These are phyloP conservation scores for Drosophila merina DNA, from an alignment of 2,888 invertebrate species.

Conservation along the genomic window DNA sequence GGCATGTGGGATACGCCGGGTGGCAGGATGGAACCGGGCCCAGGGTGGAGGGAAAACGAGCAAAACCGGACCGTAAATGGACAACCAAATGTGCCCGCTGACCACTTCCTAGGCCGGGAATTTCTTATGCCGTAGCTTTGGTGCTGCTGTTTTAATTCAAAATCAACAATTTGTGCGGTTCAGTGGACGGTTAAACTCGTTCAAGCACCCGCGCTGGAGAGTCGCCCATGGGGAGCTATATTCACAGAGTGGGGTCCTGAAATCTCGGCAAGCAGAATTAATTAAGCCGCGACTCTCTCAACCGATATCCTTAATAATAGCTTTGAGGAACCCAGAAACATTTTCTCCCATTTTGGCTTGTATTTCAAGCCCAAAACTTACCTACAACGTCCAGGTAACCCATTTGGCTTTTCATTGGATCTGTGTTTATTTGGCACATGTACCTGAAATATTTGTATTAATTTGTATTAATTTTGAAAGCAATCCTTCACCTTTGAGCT, in stretches of 20 bases:
- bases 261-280: conserved; percentile 34
- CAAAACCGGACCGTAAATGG: conserved; percentile 68
- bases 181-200: conserved; percentile 80
- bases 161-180: conserved; percentile 81
- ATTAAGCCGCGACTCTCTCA: conserved; percentile 50
- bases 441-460: conserved; percentile 80
- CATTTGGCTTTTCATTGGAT: conserved; percentile 87
- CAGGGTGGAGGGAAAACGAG: neutral
- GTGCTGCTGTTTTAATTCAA: conserved; percentile 75
- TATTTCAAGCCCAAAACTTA: conserved; percentile 83
- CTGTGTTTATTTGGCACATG: conserved; percentile 85
- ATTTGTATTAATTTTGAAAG: neutral
- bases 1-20: neutral
- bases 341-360: conserved; percentile 54
- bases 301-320: conserved; percentile 19
- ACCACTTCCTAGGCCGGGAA: conserved; percentile 41
- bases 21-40: neutral
- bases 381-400: conserved; percentile 95
- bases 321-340: conserved; percentile 53
- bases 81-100: conserved; percentile 50
- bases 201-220: conserved; percentile 62
- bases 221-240: conserved; percentile 19
- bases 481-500: conserved; percentile 1
- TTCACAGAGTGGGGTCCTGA: conserved; percentile 33
- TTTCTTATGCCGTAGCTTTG: conserved; percentile 61